Evolutionary conservation across 2,113 vertebrate genomes (phyloP).

Genomic region (Bufo bufo): DNA sequence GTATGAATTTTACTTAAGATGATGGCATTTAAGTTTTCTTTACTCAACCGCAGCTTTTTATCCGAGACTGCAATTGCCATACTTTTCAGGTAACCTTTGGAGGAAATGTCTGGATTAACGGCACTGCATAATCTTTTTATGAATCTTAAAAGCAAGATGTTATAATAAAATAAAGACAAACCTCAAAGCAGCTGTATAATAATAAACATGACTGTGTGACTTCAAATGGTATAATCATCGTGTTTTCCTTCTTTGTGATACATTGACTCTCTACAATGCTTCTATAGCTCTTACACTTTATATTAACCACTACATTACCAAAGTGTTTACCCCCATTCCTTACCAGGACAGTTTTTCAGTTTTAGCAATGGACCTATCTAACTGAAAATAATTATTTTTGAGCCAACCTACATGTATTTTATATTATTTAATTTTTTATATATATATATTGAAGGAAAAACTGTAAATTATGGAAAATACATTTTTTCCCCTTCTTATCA

Average conservation of each 20-base stretch:
- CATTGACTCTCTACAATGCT: background rate
- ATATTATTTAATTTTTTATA: too few species aligned
- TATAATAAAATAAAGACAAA: conserved; percentile 27
- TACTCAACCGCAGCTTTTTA: conserved; percentile 20
- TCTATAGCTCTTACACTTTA: background rate
- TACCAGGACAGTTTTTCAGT: too few species aligned
- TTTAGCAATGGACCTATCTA: too few species aligned
- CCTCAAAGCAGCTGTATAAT: conserved; percentile 33
- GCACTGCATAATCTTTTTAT: conserved; percentile 28
- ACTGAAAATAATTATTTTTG: too few species aligned
- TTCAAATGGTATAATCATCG: conserved; percentile 17
- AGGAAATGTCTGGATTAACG: conserved; percentile 28
- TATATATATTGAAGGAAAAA: too few species aligned
- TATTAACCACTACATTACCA: background rate
- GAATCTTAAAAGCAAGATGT: conserved; percentile 28
- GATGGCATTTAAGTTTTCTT: conserved; percentile 31
- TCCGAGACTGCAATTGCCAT: background rate
- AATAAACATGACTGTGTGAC: background rate
- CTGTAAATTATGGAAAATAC: too few species aligned
- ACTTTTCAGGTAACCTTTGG: conserved; percentile 18
- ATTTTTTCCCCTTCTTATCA: too few species aligned
- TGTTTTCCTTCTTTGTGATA: conserved; percentile 9
- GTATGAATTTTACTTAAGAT: conserved; percentile 3
- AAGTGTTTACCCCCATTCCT: too few species aligned
- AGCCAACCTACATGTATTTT: too few species aligned